These are phyloP conservation scores for Arvicanthis niloticus DNA, from an alignment of 2,113 vertebrate species.

Conservation along the genomic window DNA sequence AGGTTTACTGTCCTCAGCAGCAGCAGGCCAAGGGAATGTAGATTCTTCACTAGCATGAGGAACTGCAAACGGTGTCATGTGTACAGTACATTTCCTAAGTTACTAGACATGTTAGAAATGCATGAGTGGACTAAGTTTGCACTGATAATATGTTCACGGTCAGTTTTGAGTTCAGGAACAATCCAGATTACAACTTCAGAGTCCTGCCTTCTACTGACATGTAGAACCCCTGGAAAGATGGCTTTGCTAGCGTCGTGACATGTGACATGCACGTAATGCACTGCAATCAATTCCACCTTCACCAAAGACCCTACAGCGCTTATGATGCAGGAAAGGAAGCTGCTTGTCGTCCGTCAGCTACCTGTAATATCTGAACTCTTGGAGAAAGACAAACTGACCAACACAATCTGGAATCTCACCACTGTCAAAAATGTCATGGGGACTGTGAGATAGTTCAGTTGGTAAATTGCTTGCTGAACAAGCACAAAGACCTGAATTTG, in stretches of 20 bases:
- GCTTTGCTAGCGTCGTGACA: conserved; percentile 21
- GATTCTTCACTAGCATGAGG: not conserved
- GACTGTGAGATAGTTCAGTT: not conserved
- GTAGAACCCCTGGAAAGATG: not conserved
- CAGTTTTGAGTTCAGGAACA: not conserved
- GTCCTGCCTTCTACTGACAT: not conserved
- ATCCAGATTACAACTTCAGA: not conserved
- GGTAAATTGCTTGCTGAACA: not conserved
- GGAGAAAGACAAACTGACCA: not conserved
- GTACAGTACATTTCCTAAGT: not conserved
- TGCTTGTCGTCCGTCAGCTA: not conserved
- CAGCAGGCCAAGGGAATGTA: not conserved
- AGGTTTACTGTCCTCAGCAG: conserved; percentile 35
- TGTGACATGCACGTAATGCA: not conserved
- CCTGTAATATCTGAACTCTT: not conserved
- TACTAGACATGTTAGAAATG: conserved; percentile 59
- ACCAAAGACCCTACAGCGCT: not conserved
- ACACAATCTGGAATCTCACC: conserved; percentile 25
- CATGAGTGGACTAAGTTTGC: not conserved
- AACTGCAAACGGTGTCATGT: not conserved
- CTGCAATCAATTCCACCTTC: not conserved
- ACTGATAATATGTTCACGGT: not conserved
- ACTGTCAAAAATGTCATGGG: conserved; percentile 2
- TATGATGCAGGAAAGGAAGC: not conserved
- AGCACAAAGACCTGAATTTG: not conserved